Evolutionary conservation across 2,797 vertebrate species (phyloP).

Genomic region (Macropus fuliginosus): DNA sequence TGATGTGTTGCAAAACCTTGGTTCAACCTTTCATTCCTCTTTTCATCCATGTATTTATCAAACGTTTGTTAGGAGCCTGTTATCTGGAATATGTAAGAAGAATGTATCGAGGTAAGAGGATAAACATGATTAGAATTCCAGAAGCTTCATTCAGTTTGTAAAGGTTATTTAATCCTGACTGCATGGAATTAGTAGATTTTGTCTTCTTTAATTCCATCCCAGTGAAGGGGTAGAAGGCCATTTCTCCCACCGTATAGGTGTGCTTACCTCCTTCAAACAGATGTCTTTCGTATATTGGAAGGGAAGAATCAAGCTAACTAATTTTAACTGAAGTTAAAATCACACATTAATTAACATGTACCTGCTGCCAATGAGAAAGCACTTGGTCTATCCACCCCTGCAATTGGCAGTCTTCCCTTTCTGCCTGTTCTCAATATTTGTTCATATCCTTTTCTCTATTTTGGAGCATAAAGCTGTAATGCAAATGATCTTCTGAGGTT

Average conservation of each 20-base stretch:
- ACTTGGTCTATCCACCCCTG: background rate
- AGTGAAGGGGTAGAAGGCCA: background rate
- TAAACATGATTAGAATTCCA: background rate
- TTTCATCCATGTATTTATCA: background rate
- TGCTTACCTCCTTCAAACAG: background rate
- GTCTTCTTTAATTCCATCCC: background rate
- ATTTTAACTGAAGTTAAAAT: background rate
- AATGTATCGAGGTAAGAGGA: background rate
- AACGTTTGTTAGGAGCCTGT: background rate
- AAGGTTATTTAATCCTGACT: background rate
- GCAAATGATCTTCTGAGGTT: background rate
- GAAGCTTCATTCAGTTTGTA: background rate
- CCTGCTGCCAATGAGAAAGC: background rate
- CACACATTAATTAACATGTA: background rate
- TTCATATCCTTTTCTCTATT: slow-evolving; percentile 4
- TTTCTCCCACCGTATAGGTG: background rate
- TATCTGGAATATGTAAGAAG: background rate
- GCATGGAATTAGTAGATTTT: background rate
- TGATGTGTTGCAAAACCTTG: background rate
- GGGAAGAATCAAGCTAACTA: background rate
- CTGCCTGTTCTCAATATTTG: background rate
- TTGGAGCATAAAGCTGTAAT: background rate
- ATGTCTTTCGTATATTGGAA: background rate
- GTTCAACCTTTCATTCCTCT: background rate
- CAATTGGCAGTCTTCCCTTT: background rate